These are phyloP conservation scores for Athalia cordata DNA, from an alignment of 2,888 invertebrate genomes.

Conservation along the genomic window DNA sequence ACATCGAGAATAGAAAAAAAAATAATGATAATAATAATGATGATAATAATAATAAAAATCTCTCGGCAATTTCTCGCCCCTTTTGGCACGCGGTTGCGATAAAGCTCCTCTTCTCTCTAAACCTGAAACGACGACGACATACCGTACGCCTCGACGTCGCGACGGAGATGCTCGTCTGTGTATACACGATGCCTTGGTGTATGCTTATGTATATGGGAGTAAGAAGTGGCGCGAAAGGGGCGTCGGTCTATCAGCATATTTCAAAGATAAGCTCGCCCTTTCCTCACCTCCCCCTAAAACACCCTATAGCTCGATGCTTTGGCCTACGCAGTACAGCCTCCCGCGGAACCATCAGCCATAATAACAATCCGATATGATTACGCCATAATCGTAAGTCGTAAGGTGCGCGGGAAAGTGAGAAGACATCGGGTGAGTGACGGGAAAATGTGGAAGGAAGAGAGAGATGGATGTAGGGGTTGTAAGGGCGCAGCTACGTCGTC, in stretches of 20 bases:
- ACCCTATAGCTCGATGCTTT: constrained; percentile 17
- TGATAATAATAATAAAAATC: constrained; percentile 54
- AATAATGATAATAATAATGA: constrained; percentile 11
- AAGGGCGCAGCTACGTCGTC: constrained; percentile 45
- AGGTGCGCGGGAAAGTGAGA: constrained; percentile 36
- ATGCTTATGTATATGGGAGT: constrained; percentile 21
- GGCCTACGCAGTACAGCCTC: constrained; percentile 53
- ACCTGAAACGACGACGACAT: neutral
- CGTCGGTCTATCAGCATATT: constrained; percentile 72
- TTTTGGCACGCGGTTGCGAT: constrained; percentile 58
- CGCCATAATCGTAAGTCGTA: constrained; percentile 64
- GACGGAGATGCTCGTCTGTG: constrained; percentile 42
- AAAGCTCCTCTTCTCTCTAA: constrained; percentile 53
- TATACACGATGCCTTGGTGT: neutral
- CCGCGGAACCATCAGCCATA: constrained; percentile 71
- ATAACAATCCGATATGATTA: constrained; percentile 74
- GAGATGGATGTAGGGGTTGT: constrained; percentile 22
- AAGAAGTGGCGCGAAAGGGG: constrained; percentile 53
- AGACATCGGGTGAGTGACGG: constrained; percentile 41
- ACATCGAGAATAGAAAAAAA: neutral
- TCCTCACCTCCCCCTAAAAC: constrained; percentile 34
- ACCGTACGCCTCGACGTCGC: neutral
- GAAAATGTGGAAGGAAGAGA: constrained; percentile 53
- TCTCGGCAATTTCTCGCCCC: constrained; percentile 62
- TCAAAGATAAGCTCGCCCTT: constrained; percentile 71